phyloP scores from a whole-genome alignment of 2,797 vertebrate genomes.

The Xiphophorus birchmanni region DNA sequence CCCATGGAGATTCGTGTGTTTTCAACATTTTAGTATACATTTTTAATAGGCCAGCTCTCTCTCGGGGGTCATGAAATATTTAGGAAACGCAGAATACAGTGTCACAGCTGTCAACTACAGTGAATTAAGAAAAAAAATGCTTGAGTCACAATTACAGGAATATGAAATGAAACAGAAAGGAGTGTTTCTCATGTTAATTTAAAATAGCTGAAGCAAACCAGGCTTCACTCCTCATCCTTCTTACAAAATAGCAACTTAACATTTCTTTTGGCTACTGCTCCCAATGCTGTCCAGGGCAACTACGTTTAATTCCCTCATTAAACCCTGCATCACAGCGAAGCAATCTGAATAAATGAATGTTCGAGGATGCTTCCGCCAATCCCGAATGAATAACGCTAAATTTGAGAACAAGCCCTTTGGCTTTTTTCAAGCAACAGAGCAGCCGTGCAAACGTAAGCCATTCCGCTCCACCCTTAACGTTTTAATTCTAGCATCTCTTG shows the following conservation, averaged over 20 bases:
- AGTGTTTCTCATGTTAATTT: slow-evolving; percentile 37
- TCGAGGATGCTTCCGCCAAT: slow-evolving; percentile 27
- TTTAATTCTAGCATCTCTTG: slow-evolving; percentile 29
- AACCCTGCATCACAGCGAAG: slow-evolving; percentile 31
- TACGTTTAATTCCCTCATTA: slow-evolving; percentile 30
- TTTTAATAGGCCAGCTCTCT: slow-evolving; percentile 64
- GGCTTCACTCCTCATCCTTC: background rate
- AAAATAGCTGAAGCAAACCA: slow-evolving; percentile 16
- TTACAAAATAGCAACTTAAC: slow-evolving; percentile 24
- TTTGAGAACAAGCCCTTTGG: slow-evolving; percentile 13
- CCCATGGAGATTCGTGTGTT: slow-evolving; percentile 48
- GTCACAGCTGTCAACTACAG: slow-evolving; percentile 70
- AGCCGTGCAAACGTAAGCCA: slow-evolving; percentile 23
- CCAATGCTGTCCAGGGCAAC: slow-evolving; percentile 38
- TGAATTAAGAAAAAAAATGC: slow-evolving; percentile 21
- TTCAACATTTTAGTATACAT: slow-evolving; percentile 70
- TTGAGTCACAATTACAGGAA: slow-evolving; percentile 48
- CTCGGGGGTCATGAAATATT: slow-evolving; percentile 72
- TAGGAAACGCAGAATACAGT: slow-evolving; percentile 59
- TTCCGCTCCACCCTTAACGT: slow-evolving; percentile 25
- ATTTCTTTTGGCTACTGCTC: slow-evolving; percentile 28
- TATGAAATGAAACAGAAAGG: slow-evolving; percentile 18
- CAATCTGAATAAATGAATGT: slow-evolving; percentile 36
- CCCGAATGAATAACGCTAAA: slow-evolving; percentile 30
- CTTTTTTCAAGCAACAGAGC: slow-evolving; percentile 2